Base-by-base conservation (phyloP, 2,888 invertebrate genomes). In the Polydesmus complanatus region DNA sequence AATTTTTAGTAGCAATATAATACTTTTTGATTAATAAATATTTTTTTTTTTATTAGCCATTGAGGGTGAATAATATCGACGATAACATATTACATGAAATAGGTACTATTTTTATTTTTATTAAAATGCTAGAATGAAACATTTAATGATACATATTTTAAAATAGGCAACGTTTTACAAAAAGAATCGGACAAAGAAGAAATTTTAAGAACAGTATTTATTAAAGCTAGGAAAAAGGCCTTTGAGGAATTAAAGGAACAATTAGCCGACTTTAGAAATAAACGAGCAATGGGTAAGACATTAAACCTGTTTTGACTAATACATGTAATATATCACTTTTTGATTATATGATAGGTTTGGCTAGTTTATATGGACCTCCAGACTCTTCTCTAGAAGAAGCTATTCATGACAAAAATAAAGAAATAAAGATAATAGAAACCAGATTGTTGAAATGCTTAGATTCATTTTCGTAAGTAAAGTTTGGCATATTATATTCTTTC, bases 141-240 rank as follows among this genome's bases (percentile, higher is more conserved):
- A 60, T n/a, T n/a, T n/a, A n/a, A n/a, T n/a, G n/a, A 37, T 37
- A 37, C 37, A 8, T 37, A 37, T 61, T 49, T 47, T 47, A 51
- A 52, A 27, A 2, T 49, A 68, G 73, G 94, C 73, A 86, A 88
- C 68, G 86, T 86, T 27, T 78, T 95, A 69, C 81, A 83, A 63
- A 83, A 84, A 68, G 90, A 91, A 73, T 83, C 81, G 67, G 92
- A 93, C 69, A 92, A 91, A 71, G 94, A 93, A 70, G 93, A 93
- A 72, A 82, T 86, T 65, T 78, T 95, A 58, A 81, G 92, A 61
- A 85, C 85, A 73, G 77, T 84, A 64, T 97, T 97, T 74, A 83
- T 86, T 77, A 89, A 91, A 69, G 91, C 94, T 57, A 80, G 95
- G 49, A 81, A 82, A 66, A 83, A 85, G 68, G 90, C 91, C 3